Conservation (phyloP, 2,113 vertebrate species). For the Eclectus roratus region DNA sequence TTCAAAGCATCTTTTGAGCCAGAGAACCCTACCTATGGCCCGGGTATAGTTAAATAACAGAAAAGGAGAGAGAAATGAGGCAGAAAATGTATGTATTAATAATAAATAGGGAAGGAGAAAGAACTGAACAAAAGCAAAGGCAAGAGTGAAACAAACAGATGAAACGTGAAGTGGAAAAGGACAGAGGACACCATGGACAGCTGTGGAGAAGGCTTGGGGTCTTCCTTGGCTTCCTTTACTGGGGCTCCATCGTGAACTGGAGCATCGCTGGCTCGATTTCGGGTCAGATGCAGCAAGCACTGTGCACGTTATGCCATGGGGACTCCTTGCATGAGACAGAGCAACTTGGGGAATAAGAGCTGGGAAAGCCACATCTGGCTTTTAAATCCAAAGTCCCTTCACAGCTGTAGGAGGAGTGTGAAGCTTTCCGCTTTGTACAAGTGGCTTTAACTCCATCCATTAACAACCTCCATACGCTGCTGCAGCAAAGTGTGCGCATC, state of each 20-base stretch:
- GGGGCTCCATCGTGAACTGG: background rate
- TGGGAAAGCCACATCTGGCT: background rate
- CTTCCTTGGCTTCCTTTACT: background rate
- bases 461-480: background rate
- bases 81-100: background rate
- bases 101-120: background rate
- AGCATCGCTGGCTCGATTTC: background rate
- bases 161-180: background rate
- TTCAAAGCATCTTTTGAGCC: background rate
- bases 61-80: background rate
- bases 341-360: background rate
- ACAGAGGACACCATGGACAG: background rate
- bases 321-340: background rate
- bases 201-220: background rate
- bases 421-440: background rate
- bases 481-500: background rate
- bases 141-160: background rate
- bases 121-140: background rate
- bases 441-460: background rate
- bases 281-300: background rate
- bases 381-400: background rate
- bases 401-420: background rate
- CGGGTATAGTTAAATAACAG: background rate
- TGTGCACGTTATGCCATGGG: background rate
- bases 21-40: background rate